Conservation (phyloP, 2,888 invertebrate genomes). For the Morinoia aosen region DNA sequence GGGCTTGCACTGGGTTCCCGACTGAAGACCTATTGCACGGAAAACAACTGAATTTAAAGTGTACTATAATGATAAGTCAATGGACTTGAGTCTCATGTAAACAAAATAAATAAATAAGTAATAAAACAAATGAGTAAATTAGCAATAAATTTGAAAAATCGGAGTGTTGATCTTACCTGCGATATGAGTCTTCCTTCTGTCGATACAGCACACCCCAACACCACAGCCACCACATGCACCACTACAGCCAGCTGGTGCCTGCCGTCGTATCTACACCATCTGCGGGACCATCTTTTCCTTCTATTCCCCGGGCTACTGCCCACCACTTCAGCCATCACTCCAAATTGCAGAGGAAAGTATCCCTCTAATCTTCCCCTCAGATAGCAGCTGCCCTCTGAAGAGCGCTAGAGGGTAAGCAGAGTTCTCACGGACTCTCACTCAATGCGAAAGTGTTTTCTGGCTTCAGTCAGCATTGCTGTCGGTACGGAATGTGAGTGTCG, state of each 20-base stretch:
- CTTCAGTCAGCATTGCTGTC: background rate
- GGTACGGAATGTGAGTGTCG: background rate
- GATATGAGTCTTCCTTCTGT: background rate
- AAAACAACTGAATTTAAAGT: no score
- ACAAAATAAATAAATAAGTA: background rate
- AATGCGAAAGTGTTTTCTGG: background rate
- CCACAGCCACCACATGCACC: background rate
- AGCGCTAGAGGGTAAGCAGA: background rate
- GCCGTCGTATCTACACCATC: background rate
- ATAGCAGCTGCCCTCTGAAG: background rate
- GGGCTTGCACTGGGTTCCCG: no score
- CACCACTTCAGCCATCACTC: background rate
- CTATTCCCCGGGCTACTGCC: background rate
- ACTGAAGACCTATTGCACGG: no score
- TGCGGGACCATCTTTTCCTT: background rate
- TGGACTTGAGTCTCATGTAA: no score
- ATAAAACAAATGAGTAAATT: background rate
- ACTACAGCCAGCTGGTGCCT: background rate
- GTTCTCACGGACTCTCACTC: background rate
- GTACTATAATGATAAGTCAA: no score
- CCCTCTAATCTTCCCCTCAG: background rate
- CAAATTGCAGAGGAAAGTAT: background rate
- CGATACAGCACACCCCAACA: background rate
- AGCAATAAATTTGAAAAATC: background rate
- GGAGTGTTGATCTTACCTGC: background rate